Evolutionary conservation across 2,797 vertebrate genomes (phyloP).

Genomic region (Glossophaga mutica): DNA sequence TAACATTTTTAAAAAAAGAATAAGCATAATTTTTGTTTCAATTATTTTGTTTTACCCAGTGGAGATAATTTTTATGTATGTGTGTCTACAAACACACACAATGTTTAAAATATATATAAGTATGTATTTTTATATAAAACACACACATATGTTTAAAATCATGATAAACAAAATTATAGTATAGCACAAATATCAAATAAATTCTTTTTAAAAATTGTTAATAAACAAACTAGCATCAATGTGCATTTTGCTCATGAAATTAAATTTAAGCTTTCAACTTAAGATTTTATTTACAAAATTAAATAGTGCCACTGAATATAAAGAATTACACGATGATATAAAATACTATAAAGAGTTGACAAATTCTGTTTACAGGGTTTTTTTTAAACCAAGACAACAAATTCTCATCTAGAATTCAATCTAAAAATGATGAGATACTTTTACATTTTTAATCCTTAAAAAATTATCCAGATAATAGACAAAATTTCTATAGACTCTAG

Average conservation of each 20-base stretch:
- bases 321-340: not conserved
- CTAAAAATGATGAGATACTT: slow-evolving; percentile 31
- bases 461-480: not conserved
- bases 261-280: slow-evolving; percentile 38
- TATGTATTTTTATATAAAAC: not conserved
- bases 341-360: not conserved
- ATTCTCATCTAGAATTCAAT: slow-evolving; percentile 43
- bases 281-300: slow-evolving; percentile 52
- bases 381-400: not conserved
- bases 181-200: not conserved
- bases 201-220: not conserved
- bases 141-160: not conserved
- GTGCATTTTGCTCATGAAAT: not conserved
- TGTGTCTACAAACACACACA: not conserved
- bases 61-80: not conserved
- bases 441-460: slow-evolving; percentile 48
- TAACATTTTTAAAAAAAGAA: not conserved
- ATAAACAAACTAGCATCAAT: not conserved
- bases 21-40: not conserved
- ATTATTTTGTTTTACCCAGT: slow-evolving; percentile 14
- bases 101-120: not conserved
- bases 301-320: not conserved
- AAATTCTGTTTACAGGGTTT: not conserved
- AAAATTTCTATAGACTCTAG: slow-evolving; percentile 14
- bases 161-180: slow-evolving; percentile 20